Evolutionary conservation across 2,797 vertebrate genomes (phyloP), one percentile per base, ranked within the genome.

Genomic region (Merluccius polli): DNA sequence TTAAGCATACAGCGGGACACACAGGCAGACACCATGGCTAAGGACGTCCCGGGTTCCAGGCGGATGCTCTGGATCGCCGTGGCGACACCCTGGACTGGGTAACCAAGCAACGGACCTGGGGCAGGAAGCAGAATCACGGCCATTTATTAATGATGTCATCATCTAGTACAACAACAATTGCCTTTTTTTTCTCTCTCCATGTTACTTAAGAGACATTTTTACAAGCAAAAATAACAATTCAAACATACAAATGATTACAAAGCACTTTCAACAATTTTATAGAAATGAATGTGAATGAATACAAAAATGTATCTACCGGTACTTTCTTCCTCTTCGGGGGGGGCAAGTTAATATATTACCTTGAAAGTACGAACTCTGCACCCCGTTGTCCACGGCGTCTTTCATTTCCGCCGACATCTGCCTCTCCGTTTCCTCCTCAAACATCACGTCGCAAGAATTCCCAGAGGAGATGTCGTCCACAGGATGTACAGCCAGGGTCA

Each of bases 11-110:
- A 98, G 77, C 96, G 96, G 18, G 97, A 97, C 73, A 95, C 92
- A 70, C 97, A 98, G 70, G 97, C 97, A 0, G 96, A 96, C 81
- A 98, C 86, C 95, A 99, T 98, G 29, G 97, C 93, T 30, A 92
- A 79, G 0, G 97, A 98, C 0, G 97, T 97, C 30, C 97, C 96
- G 0, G 96, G 89, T 73, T 95, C 93, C 78, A 94, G 75, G 0
- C 10, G 72, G 79, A 98, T 81, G 0, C 92, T 90, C 31, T 89
- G 90, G 79, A 99, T 92, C 24, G 85, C 89, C 1, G 97, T 92
- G 7, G 85, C 90, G 48, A 98, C 88, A 44, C 93, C 94, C 82
- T 95, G 95, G 82, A 99, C 33, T 67, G 98, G 97, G 72, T 92
- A 98, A 77, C 95, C 97, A 27, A 99, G 91, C 85, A 98, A 74